These are phyloP conservation scores for Donacobius atricapilla DNA, from an alignment of 2,113 vertebrate genomes.

Conservation along the genomic window DNA sequence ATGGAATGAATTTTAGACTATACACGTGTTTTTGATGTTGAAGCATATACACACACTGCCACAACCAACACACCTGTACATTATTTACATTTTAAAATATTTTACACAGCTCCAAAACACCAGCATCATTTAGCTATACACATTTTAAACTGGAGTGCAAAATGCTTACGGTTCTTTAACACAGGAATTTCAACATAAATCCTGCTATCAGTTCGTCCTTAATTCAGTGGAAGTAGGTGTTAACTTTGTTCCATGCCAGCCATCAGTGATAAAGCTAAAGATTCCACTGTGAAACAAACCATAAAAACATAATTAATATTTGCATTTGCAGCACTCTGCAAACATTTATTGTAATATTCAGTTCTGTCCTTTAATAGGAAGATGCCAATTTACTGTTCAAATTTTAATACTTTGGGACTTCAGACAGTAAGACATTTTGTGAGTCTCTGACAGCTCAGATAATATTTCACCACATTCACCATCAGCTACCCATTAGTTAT, in stretches of 20 bases:
- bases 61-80: neutral
- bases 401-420: neutral
- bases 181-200: neutral
- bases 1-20: neutral
- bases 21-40: neutral
- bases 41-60: neutral
- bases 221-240: neutral
- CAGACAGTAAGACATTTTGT: neutral
- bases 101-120: neutral
- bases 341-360: neutral
- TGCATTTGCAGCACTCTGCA: neutral
- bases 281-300: conserved; percentile 85
- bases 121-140: neutral
- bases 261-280: conserved; percentile 93
- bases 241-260: conserved; percentile 93
- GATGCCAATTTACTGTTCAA: neutral
- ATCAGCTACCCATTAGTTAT: neutral
- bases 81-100: conserved; percentile 35
- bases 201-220: neutral
- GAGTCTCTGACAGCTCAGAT: neutral
- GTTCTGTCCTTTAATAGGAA: neutral
- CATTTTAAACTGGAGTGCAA: neutral
- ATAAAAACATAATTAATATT: neutral
- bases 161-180: neutral
- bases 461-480: neutral